Evolutionary conservation across 2,888 invertebrate genomes (phyloP).

Genomic region (Alloscopus bannaensis): DNA sequence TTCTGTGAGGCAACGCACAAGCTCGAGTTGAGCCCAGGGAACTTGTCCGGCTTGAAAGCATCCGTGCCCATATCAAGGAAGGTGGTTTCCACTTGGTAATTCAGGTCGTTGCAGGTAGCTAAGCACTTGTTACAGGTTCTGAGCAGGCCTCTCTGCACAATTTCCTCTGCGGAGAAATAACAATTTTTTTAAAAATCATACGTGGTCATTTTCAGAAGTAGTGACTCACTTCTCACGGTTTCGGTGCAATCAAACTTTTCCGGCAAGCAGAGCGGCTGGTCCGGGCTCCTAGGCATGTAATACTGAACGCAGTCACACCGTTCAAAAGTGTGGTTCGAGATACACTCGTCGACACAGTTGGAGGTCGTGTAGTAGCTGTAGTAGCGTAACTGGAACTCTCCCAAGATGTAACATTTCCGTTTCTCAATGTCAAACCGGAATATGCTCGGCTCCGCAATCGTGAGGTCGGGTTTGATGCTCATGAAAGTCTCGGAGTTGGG

Average conservation of each 20-base stretch:
- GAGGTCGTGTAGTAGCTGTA: slow-evolving; percentile 67
- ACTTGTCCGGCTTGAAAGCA: not conserved
- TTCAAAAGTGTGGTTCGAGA: slow-evolving; percentile 61
- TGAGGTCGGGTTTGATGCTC: slow-evolving; percentile 59
- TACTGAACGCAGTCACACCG: slow-evolving; percentile 66
- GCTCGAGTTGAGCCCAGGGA: slow-evolving; percentile 21
- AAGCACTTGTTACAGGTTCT: slow-evolving; percentile 50
- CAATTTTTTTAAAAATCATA: not conserved
- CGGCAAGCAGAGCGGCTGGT: slow-evolving; percentile 65
- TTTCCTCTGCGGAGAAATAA: slow-evolving; percentile 29
- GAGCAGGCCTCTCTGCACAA: slow-evolving; percentile 47
- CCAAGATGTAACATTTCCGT: slow-evolving; percentile 66
- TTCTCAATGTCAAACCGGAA: slow-evolving; percentile 51
- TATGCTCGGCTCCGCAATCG: slow-evolving; percentile 36
- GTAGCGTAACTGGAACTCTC: slow-evolving; percentile 60
- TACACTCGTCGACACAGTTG: slow-evolving; percentile 70
- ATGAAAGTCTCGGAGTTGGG: slow-evolving; percentile 68
- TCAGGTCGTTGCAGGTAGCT: slow-evolving; percentile 48
- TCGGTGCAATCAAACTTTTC: slow-evolving; percentile 66
- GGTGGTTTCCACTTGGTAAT: slow-evolving; percentile 56
- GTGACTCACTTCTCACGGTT: slow-evolving; percentile 62
- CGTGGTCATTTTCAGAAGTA: not conserved
- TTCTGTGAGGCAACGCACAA: slow-evolving; percentile 27
- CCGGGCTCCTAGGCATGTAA: slow-evolving; percentile 69
- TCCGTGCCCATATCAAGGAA: slow-evolving; percentile 34